These are phyloP conservation scores for Phenganax stokvisi DNA, from an alignment of 92 coral and sea anemone genomes.

Conservation along the genomic window DNA sequence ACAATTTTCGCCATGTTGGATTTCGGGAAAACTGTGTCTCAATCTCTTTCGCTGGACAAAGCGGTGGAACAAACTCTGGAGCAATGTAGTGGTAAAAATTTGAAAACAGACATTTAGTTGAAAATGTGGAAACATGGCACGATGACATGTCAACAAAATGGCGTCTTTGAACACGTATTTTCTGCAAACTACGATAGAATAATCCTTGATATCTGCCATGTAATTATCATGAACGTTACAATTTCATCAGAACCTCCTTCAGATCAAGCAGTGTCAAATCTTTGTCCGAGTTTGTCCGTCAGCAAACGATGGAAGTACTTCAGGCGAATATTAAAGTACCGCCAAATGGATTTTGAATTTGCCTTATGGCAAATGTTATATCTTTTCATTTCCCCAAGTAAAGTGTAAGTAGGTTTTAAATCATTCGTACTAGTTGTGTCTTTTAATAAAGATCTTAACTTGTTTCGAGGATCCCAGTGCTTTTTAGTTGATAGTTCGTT, in stretches of 20 bases:
- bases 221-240: conserved; percentile 11
- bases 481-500: too few species aligned
- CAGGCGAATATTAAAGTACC: conserved; percentile 76
- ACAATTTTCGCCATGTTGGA: conserved; percentile 37
- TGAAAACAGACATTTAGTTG: too few species aligned
- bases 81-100: background rate
- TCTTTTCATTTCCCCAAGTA: conserved; percentile 84
- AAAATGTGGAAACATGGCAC: background rate
- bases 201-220: background rate
- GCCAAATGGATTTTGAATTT: conserved; percentile 99
- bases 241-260: conserved; percentile 16
- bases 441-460: too few species aligned
- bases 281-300: conserved; percentile 30
- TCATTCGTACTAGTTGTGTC: background rate
- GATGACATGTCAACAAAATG: conserved; percentile 29
- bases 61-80: background rate
- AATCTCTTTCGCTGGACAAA: background rate
- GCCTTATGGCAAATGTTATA: conserved; percentile 99
- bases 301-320: conserved; percentile 79
- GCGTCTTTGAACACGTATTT: background rate
- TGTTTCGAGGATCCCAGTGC: too few species aligned
- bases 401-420: conserved; percentile 69
- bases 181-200: background rate
- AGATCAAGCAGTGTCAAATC: conserved; percentile 11
- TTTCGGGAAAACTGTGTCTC: background rate